Evolutionary conservation across 2,888 invertebrate species (phyloP), one percentile per base, ranked within the genome.

Genomic region (Eupithecia dodoneata): DNA sequence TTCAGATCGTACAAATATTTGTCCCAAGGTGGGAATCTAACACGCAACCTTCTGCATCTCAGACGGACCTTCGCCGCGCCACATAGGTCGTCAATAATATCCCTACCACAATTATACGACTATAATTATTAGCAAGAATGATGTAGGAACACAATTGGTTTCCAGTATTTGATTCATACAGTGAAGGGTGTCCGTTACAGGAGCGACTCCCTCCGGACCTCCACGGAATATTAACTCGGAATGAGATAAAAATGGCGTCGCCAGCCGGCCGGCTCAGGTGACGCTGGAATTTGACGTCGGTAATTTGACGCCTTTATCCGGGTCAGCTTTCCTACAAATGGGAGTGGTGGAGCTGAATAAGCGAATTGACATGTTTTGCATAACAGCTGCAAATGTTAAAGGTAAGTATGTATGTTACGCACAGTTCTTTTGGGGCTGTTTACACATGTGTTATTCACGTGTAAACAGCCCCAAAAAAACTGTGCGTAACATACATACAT

Each of bases 261-360:
- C 85, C 86, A 85, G 85, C 84, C 85, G 85, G 81, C 88, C 85
- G 87, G 91, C 90, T 92, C 93, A 93, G 93, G 93, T 93, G 92
- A 92, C 91, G 86, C 86, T 85, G 87, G 91, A 92, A 91, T 92
- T 91, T 92, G 91, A 93, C 92, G 91, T 88, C 88, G 89, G 92
- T 92, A 92, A 93, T 93, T 92, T 92, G 92, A 92, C 89, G 91
- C 91, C 89, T 92, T 92, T 93, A 93, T 93, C 91, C 91, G 90
- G 92, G 90, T 91, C 90, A 89, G 87, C 88, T 88, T 90, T 86
- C 86, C 86, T 84, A 89, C 90, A 90, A 92, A 92, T 89, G 87
- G 85, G 87, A 86, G 86, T 87, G 87, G 85, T 76, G 73, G 85
- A 83, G 83, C 84, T 80, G 87, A 87, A 89, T 88, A 87, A 86